Evolutionary conservation across 1,140 invertebrate genomes (phyloP), one percentile per base, ranked within the genome.

Genomic region (Aethina tumida): DNA sequence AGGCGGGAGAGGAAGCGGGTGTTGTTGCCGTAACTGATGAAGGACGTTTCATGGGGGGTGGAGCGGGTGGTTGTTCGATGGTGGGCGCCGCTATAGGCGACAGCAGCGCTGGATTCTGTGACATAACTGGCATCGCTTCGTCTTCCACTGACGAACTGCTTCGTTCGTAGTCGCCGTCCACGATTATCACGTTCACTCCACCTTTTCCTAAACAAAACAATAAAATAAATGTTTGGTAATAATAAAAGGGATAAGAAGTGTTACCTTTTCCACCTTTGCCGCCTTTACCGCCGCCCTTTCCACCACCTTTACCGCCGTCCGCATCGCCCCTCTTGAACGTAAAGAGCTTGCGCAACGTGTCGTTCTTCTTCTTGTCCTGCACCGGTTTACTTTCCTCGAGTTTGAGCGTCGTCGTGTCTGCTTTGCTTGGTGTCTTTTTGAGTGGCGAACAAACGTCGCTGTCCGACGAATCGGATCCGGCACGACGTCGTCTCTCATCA

Each of bases 301-400:
- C 65, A 5, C 60, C 65, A 14, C 69, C 65, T 41, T 69, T 71
- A 1, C 63, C 62, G 5, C 58, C 57, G 35, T 59, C 58, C 3
- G 53, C 49, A 35, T 59, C 58, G 5, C 47, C 38, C 36, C 59
- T 58, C 8, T 56, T 58, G 1, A 65, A 70, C 0, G 65, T 71
- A 52, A 82, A 83, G 8, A 84, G 55, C 47, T 75, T 79, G 2
- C 74, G 62, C 16, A 83, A 50, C 0, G 78, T 81, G 40, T 73
- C 73, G 43, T 66, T 79, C 56, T 83, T 84, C 55, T 81, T 83
- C 45, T 79, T 79, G 52, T 82, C 77, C 37, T 74, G 68, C 0
- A 74, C 66, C 6, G 47, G 26, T 27, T 69, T 68, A 2, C 65
- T 66, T 13, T 68, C 66, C 24, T 76, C 71, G 13, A 71, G 66